Evolutionary conservation across 2,888 invertebrate genomes (phyloP).

Genomic region (Drosophila setosimentum): DNA sequence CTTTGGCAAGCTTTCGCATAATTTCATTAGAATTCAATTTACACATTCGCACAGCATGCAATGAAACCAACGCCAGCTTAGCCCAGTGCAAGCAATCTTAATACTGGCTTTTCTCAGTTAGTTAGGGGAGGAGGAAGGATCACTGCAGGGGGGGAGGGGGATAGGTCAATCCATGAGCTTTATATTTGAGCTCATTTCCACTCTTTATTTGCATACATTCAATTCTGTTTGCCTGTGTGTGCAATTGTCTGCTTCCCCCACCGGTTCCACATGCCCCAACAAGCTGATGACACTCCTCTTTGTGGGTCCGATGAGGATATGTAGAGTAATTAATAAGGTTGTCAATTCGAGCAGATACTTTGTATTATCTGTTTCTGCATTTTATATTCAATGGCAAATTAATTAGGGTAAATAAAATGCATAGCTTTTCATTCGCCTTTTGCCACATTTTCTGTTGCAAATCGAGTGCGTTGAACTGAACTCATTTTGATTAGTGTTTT

Average conservation of each 20-base stretch:
- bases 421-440: constrained; percentile 6
- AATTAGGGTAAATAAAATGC: constrained; percentile 43
- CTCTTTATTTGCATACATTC: constrained; percentile 25
- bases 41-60: constrained; percentile 8
- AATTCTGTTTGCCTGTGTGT: constrained; percentile 7
- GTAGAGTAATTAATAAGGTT: constrained; percentile 40
- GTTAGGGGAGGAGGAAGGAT: fast-evolving
- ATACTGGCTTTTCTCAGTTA: constrained; percentile 5
- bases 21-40: constrained; percentile 50
- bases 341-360: constrained; percentile 14
- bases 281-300: constrained; percentile 20
- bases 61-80: constrained; percentile 10
- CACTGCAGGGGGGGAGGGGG: too few relatives aligned
- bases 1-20: constrained; percentile 10
- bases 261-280: too few relatives aligned
- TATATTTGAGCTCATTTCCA: too few relatives aligned
- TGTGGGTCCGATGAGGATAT: constrained; percentile 18
- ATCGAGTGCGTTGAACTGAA: constrained; percentile 17
- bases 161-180: not conserved
- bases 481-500: too few relatives aligned
- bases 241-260: constrained; percentile 7
- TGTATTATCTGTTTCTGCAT: constrained; percentile 12
- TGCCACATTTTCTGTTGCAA: not conserved
- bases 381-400: constrained; percentile 17
- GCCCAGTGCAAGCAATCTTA: constrained; percentile 16